Conservation (phyloP, 2,113 vertebrate species). For the Rhombomys opimus region DNA sequence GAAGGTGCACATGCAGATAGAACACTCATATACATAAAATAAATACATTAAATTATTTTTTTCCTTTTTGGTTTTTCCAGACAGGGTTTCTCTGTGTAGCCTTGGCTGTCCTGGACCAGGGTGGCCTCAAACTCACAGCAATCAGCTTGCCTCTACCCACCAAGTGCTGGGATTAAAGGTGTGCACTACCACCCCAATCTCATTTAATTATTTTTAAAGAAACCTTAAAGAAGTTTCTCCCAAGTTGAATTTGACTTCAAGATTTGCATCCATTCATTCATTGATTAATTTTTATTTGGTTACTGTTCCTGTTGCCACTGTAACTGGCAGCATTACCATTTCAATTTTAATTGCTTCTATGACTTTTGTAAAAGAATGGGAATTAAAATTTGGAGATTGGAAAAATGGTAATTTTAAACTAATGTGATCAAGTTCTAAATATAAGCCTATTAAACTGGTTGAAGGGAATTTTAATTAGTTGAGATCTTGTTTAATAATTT, state of each 20-base stretch:
- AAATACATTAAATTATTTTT: too few species aligned
- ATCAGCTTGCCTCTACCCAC: too few species aligned
- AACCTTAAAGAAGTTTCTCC: background rate
- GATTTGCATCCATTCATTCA: background rate
- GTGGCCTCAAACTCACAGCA: too few species aligned
- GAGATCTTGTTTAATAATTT: conserved; percentile 44
- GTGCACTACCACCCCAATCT: too few species aligned
- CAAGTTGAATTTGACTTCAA: conserved; percentile 52
- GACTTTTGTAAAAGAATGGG: conserved; percentile 2
- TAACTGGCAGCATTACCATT: background rate
- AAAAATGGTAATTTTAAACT: conserved; percentile 62
- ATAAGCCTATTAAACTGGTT: conserved; percentile 24
- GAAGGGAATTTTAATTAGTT: conserved; percentile 35
- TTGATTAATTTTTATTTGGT: background rate
- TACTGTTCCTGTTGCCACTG: background rate
- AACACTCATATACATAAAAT: too few species aligned
- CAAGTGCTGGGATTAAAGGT: too few species aligned
- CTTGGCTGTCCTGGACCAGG: too few species aligned
- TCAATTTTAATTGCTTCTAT: conserved; percentile 45
- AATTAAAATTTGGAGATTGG: background rate
- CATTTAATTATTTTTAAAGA: background rate
- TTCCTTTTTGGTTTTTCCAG: too few species aligned
- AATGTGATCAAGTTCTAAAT: conserved; percentile 48
- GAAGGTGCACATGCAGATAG: too few species aligned
- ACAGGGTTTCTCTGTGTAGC: too few species aligned